Base-by-base conservation (phyloP, 1,140 invertebrate species). In the Trypoxylus dichotomus region DNA sequence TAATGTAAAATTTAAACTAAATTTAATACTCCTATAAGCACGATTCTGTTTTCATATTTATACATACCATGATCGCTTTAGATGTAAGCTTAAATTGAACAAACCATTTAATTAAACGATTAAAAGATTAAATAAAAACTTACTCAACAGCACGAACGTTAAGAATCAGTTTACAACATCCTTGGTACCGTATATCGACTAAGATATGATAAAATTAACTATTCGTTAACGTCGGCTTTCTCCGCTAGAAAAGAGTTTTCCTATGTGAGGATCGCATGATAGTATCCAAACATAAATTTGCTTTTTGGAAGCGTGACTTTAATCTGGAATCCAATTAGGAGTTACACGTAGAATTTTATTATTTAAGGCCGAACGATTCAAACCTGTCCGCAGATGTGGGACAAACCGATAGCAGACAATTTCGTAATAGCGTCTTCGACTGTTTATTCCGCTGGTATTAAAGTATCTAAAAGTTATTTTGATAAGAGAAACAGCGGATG, bases 321-420 rank as follows among this genome's bases (percentile, higher is more conserved):
- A 63, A 63, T 63, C 60, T 27, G 60, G 24, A 63, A 63, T 63
- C 60, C 60, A 63, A 63, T 63, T 63, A 63, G 60, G 19, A 63
- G 21, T 19, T 63, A 63, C 60, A 63, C 1, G 60, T 24, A 63
- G n/a, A 63, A 63, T 27, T 63, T 63, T 63, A 24, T 63, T 63
- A 63, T 63, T 21, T 63, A 63, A 24, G 8, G 25, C 13, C 15
- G 60, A 25, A 27, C 19, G 60, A 63, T 63, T 63, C 19, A 10
- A 24, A 63, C 60, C 25, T 19, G 60, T 3, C 21, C 60, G 19
- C 8, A 24, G 13, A 63, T 27, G 19, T 27, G n/a, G 21, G 21
- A 19, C 60, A 21, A 11, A 27, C 21, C 60, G 60, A 63, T 63
- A 21, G 60, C 21, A 1, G 19, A 27, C n/a, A 6, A 63, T 63